Percentiles rank a stretch among this genome's conserved stretches.
phyloP scores from a whole-genome alignment of 2,797 vertebrate genomes.

The Chromobotia macracanthus region DNA sequence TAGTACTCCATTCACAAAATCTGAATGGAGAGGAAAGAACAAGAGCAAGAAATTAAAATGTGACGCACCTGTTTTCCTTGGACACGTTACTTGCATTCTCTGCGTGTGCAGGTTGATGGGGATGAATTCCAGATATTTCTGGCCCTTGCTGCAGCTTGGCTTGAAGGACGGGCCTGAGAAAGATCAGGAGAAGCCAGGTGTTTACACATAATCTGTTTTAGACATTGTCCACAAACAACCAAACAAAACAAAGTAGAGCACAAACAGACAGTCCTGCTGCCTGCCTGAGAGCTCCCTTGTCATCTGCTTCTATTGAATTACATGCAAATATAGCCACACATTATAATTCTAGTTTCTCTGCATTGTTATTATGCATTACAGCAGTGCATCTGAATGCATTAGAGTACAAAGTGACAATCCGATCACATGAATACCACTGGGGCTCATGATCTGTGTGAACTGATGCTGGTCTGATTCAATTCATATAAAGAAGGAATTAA shows the following conservation, averaged over 20 bases:
- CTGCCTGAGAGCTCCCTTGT: conserved; percentile 17
- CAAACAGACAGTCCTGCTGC: conserved; percentile 21
- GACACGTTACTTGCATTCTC: conserved; percentile 92
- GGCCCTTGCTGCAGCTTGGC: conserved; percentile 96
- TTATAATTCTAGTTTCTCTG: background rate
- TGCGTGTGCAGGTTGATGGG: conserved; percentile 97
- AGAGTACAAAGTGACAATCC: conserved; percentile 7
- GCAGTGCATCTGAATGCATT: background rate
- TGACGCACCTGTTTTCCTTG: conserved; percentile 87
- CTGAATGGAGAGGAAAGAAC: background rate
- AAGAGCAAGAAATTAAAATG: background rate
- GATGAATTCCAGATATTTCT: conserved; percentile 95
- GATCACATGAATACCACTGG: background rate
- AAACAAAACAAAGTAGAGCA: background rate
- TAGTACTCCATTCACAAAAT: background rate
- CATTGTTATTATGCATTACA: background rate
- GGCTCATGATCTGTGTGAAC: background rate
- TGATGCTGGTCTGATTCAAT: conserved; percentile 5
- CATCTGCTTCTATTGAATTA: conserved; percentile 45
- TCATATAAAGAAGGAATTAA: conserved; percentile 29
- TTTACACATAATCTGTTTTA: conserved; percentile 49
- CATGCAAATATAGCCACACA: conserved; percentile 22
- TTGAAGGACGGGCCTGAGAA: conserved; percentile 90
- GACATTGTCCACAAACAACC: conserved; percentile 40
- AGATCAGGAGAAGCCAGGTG: conserved; percentile 45